Conservation (phyloP, 2,888 invertebrate genomes). For the Tryphoninae sp. region DNA sequence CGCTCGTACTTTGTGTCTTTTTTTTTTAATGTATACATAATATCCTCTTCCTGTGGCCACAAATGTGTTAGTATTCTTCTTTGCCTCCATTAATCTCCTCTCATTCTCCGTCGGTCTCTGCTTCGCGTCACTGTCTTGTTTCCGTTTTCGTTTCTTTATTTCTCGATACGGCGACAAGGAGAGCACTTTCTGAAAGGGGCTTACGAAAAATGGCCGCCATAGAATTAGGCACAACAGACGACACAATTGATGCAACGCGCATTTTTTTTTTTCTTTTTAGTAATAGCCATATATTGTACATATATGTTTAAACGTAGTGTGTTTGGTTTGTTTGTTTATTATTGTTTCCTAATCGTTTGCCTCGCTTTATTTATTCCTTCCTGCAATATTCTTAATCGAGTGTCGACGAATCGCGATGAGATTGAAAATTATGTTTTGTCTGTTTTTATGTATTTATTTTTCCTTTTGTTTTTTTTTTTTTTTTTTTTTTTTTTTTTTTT, state of each 20-base stretch:
- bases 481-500: conserved; percentile 18
- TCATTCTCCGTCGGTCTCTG: conserved; percentile 4
- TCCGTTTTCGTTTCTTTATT: conserved; percentile 40
- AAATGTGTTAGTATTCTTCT: conserved; percentile 56
- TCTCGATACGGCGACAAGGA: conserved; percentile 63
- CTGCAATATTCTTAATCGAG: neutral
- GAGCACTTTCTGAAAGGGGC: conserved; percentile 73
- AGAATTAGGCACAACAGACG: conserved; percentile 77
- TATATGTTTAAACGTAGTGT: conserved; percentile 61
- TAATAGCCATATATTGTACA: conserved; percentile 69
- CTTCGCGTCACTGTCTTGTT: conserved; percentile 31
- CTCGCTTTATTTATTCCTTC: neutral
- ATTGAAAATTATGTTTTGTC: conserved; percentile 17
- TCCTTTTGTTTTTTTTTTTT: neutral
- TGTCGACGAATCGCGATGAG: conserved; percentile 42
- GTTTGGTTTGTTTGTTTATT: conserved; percentile 31
- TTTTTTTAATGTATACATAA: conserved; percentile 48
- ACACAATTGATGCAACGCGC: conserved; percentile 81
- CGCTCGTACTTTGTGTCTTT: conserved; percentile 34
- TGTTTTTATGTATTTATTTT: neutral
- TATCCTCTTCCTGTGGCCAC: conserved; percentile 57
- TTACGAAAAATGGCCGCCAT: conserved; percentile 80
- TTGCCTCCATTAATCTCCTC: conserved; percentile 52
- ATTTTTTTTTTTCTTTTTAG: conserved; percentile 66
- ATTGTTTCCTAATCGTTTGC: conserved; percentile 29